Conservation (phyloP, 2,888 invertebrate species). For the Bombylius discolor region DNA sequence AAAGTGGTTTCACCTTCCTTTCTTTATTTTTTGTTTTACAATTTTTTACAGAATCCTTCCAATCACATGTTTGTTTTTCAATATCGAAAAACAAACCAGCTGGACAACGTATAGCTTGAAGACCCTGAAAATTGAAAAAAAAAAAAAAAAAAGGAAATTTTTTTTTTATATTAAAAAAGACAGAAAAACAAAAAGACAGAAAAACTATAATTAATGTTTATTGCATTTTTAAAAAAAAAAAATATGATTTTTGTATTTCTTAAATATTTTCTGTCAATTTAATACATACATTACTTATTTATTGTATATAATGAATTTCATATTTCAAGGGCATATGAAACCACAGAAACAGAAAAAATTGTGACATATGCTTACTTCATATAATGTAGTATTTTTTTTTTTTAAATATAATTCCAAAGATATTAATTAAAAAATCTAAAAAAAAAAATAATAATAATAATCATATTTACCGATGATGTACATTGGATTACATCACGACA, state of each 20-base stretch:
- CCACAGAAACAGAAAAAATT: too few species aligned
- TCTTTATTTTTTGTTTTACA: slow-evolving; percentile 84
- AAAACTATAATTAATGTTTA: neutral
- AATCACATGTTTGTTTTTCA: slow-evolving; percentile 89
- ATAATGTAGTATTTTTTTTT: too few species aligned
- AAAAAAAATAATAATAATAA: neutral
- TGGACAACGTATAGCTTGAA: slow-evolving; percentile 85
- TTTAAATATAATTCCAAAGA: too few species aligned
- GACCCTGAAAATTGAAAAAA: slow-evolving; percentile 45
- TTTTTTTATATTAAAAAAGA: too few species aligned
- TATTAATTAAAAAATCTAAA: neutral
- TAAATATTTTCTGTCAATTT: too few species aligned
- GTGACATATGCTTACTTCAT: too few species aligned
- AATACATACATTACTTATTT: too few species aligned
- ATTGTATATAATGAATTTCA: too few species aligned
- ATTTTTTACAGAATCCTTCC: slow-evolving; percentile 88
- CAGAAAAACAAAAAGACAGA: too few species aligned
- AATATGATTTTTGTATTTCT: neutral
- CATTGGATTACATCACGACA: slow-evolving; percentile 93
- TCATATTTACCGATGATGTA: slow-evolving; percentile 67
- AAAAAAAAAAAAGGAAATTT: neutral
- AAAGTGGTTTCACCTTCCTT: slow-evolving; percentile 70
- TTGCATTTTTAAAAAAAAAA: neutral
- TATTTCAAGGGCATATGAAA: too few species aligned
- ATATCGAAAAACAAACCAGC: slow-evolving; percentile 87